These are phyloP conservation scores for Scalopus aquaticus DNA, from an alignment of 2,113 vertebrate species.

Conservation along the genomic window DNA sequence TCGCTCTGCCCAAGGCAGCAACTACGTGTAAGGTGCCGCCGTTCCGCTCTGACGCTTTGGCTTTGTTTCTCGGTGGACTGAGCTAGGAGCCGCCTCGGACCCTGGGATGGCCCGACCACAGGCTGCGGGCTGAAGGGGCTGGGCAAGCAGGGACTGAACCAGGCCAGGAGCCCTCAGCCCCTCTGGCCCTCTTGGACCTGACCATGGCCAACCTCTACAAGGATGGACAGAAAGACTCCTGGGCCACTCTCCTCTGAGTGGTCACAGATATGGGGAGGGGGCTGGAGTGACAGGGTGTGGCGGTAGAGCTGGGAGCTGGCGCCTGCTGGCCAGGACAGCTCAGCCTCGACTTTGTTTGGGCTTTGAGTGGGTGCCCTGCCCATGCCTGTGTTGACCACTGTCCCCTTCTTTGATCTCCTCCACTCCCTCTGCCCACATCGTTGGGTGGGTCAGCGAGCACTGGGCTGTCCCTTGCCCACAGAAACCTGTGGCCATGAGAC, in stretches of 20 bases:
- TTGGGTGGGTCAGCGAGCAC: not conserved
- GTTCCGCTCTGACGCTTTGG: rapidly evolving
- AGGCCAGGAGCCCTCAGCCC: not conserved
- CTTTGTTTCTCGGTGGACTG: not conserved
- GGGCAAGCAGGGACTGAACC: not conserved
- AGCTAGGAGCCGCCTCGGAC: not conserved
- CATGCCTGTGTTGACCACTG: rapidly evolving
- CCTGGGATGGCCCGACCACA: not conserved
- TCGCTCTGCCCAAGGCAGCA: conserved; percentile 85
- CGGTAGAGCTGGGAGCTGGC: not conserved
- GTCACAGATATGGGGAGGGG: not conserved
- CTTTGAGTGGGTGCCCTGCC: not conserved
- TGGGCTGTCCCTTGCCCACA: not conserved
- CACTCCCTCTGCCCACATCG: not conserved
- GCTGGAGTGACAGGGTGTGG: not conserved
- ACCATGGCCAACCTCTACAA: not conserved
- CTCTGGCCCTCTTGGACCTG: not conserved
- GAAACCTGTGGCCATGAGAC: not conserved
- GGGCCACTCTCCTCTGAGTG: not conserved
- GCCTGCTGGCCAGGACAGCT: conserved; percentile 59
- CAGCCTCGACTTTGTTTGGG: not conserved
- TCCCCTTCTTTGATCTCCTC: not conserved
- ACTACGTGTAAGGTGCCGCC: conserved; percentile 88
- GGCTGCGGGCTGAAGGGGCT: not conserved
- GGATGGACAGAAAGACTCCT: not conserved